Evolutionary conservation across 2,888 invertebrate genomes (phyloP), one percentile per base, ranked within the genome.

Genomic region (Lydus trimaculatus): DNA sequence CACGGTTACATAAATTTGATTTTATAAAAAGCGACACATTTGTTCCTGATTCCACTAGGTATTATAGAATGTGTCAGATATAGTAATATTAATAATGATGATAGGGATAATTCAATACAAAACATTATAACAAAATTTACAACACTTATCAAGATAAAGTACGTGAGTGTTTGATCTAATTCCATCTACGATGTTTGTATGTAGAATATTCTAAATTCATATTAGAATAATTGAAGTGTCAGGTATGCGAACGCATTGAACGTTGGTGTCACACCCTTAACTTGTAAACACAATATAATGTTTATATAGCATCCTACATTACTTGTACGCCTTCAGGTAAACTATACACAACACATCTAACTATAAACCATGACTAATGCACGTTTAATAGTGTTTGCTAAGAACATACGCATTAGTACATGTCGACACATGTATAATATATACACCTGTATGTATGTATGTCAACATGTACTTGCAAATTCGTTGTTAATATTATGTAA

Each of bases 311-410:
- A 60, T 58, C 64, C 67, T 25, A 31, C 28, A 61, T 56, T 33
- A 61, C 67, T 61, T 68, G 66, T 63, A 68, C 65, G 28, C 65
- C 63, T 31, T 48, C 15, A 28, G 56, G 25, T 56, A 7, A 56
- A 56, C 56, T 28, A 56, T 56, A 28, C 25, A 5, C 56, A 15
- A 56, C 56, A 28, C 52, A 63, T 66, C 36, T 20, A 33, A 61
- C 58, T 43, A 68, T 72, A 65, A 70, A 70, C 68, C 66, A 68
- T 72, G 62, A 66, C 66, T 70, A 70, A 72, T 68, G 66, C 62
- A 58, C 58, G 67, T 66, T 72, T 72, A 72, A 72, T 66, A 68
- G 66, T 70, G 72, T 70, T 69, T 69, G 56, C 43, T 31, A n/a
- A 52, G 23, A 11, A 62, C 62, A 69, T 28, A 28, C 28, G 15